A percentile compares a stretch with the other conserved stretches of the same genome.
Conservation (phyloP, 2,888 invertebrate species). For the Eristalis arbustorum region DNA sequence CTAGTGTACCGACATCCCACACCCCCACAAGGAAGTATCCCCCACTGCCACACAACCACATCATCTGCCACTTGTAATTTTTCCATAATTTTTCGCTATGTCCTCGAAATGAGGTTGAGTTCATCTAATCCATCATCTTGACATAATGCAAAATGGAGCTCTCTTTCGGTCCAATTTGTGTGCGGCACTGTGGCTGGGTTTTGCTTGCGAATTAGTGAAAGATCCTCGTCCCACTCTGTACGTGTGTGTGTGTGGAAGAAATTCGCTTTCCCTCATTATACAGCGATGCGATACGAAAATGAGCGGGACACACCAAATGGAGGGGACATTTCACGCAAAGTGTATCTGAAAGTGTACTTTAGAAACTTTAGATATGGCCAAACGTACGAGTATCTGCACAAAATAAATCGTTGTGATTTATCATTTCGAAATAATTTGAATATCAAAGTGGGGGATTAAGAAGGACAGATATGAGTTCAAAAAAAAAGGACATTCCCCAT, state of each 20-base stretch:
- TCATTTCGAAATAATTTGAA: slow-evolving; percentile 60
- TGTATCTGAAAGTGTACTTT: slow-evolving; percentile 25
- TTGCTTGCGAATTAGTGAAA: slow-evolving; percentile 54
- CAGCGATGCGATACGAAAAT: slow-evolving; percentile 14
- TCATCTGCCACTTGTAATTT: slow-evolving; percentile 61
- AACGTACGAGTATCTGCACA: slow-evolving; percentile 10
- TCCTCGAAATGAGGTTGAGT: slow-evolving; percentile 67
- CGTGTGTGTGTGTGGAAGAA: slow-evolving; percentile 21
- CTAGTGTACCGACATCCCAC: slow-evolving; percentile 17
- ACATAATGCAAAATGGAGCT: slow-evolving; percentile 67
- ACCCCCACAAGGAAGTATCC: slow-evolving; percentile 10
- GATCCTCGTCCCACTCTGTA: slow-evolving; percentile 8
- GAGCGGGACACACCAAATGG: slow-evolving; percentile 33
- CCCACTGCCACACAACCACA: slow-evolving; percentile 15
- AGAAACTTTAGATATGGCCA: slow-evolving; percentile 48
- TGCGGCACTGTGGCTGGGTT: slow-evolving; percentile 23
- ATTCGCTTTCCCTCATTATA: slow-evolving; percentile 46
- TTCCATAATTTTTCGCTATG: slow-evolving; percentile 68
- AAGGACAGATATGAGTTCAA: slow-evolving; percentile 13
- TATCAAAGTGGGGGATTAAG: slow-evolving; percentile 55
- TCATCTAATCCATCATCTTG: slow-evolving; percentile 66
- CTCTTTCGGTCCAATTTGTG: slow-evolving; percentile 57
- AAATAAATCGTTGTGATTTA: slow-evolving; percentile 54
- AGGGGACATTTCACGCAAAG: slow-evolving; percentile 40
- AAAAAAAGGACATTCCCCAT: neutral